These are phyloP conservation scores for Eurytoma adleriae DNA, from an alignment of 2,888 invertebrate species.

Conservation along the genomic window DNA sequence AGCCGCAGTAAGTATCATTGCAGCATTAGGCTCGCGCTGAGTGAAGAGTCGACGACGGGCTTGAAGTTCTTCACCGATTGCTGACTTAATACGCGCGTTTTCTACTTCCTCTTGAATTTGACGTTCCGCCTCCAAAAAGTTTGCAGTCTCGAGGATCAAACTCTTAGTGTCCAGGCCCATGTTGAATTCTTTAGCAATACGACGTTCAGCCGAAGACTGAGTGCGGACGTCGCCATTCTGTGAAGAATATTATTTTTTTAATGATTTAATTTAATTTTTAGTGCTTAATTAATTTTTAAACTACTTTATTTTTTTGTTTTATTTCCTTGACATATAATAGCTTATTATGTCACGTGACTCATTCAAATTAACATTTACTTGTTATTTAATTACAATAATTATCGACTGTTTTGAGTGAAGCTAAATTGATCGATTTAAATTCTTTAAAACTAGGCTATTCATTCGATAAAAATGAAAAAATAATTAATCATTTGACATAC, in stretches of 20 bases:
- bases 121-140: constrained; percentile 68
- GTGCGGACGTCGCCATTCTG: constrained; percentile 64
- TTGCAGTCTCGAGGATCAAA: constrained; percentile 67
- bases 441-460: too few species aligned
- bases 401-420: not conserved
- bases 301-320: too few species aligned
- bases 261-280: too few species aligned
- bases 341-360: not conserved
- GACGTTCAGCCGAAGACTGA: constrained; percentile 72
- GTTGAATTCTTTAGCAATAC: constrained; percentile 68
- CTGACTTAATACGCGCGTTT: constrained; percentile 64
- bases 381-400: constrained; percentile 4
- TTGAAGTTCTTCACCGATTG: constrained; percentile 61
- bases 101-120: constrained; percentile 67
- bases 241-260: not conserved
- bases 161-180: constrained; percentile 59
- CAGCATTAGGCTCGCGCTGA: constrained; percentile 66
- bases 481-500: not conserved
- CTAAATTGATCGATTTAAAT: too few species aligned
- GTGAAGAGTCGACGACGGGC: constrained; percentile 65
- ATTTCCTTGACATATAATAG: not conserved
- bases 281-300: too few species aligned
- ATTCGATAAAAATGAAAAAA: too few species aligned
- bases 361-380: too few species aligned
- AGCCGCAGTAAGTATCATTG: constrained; percentile 68